Base-by-base conservation (phyloP, 2,888 invertebrate species). In the Horisme vitalbata region DNA sequence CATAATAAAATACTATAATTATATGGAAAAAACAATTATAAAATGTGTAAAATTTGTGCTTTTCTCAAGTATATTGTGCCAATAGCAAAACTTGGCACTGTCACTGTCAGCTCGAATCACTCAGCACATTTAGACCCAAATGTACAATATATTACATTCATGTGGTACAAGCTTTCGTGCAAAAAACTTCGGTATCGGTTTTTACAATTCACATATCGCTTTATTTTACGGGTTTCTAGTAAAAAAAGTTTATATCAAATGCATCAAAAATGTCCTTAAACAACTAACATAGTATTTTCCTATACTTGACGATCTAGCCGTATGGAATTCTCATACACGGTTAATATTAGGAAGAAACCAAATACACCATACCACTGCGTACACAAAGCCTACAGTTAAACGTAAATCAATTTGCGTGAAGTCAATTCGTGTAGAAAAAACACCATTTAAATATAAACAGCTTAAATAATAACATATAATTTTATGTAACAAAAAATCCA, bases 231-330 rank as follows among this genome's bases (percentile, higher is more conserved):
- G 85, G 80, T 87, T 81, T 76, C 87, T 88, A 89, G 88, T 88
- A 89, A 89, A 89, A 89, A 89, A 88, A 87, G 88, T 89, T 86
- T 78, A 84, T 86, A 85, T 86, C 89, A 89, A 89, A 89, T 89
- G 89, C 89, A 85, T 89, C 87, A 86, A 89, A 89, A 89, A 89
- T 88, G 82, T 87, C 85, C 89, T 89, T 89, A 88, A 75, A 86
- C 80, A 80, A 85, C 88, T 89, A 88, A 88, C 85, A 79, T 86
- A 87, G 85, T 86, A 81, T 78, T 74, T 72, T 62, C 77, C 79
- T 82, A 83, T 77, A 76, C 69, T 73, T 52, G 52, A 53, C 72
- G 78, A 77, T 79, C 85, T 86, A 83, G 79, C 78, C 75, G 82
- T 80, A 79, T 81, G 79, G 79, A 80, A 79, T 74, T 74, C 65